A percentile compares a stretch with the other conserved stretches of the same genome.
These are phyloP conservation scores for Trichopria drosophilae DNA, from an alignment of 2,888 invertebrate genomes.

Conservation along the genomic window DNA sequence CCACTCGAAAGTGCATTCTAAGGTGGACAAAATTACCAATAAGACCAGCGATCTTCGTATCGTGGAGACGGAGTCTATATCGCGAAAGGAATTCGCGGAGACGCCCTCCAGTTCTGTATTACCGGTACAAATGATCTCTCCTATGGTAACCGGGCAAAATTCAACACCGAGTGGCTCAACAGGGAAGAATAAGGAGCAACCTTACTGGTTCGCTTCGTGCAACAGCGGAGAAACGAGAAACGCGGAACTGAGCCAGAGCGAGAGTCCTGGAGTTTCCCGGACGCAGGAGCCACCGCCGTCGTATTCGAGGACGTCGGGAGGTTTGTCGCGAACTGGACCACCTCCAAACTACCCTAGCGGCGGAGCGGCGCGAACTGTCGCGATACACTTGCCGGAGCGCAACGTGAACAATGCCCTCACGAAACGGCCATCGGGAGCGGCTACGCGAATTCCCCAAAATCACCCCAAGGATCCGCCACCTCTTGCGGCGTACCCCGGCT, in stretches of 20 bases:
- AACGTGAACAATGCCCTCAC: slow-evolving; percentile 3
- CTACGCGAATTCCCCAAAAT: slow-evolving; percentile 31
- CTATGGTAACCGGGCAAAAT: slow-evolving; percentile 16
- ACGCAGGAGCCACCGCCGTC: no score
- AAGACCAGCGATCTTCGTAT: no score
- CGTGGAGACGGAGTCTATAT: no score
- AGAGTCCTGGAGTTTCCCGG: no score
- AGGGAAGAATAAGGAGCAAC: slow-evolving; percentile 1
- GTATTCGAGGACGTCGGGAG: neutral
- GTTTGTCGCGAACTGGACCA: neutral
- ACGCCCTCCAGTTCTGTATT: neutral
- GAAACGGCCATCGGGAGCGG: slow-evolving; percentile 31
- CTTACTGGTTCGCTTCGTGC: slow-evolving; percentile 17
- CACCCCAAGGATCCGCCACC: no score
- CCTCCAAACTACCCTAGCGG: neutral
- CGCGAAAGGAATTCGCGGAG: no score
- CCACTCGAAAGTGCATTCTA: slow-evolving; percentile 12
- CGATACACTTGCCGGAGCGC: slow-evolving; percentile 31
- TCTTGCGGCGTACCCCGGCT: no score
- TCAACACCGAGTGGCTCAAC: neutral
- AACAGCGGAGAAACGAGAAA: neutral
- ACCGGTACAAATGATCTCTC: slow-evolving; percentile 26
- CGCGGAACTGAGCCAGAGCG: neutral
- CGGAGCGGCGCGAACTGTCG: slow-evolving; percentile 9
- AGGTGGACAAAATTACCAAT: no score